phyloP scores from a whole-genome alignment of 2,888 invertebrate species.

The Drosophila algonquin region DNA sequence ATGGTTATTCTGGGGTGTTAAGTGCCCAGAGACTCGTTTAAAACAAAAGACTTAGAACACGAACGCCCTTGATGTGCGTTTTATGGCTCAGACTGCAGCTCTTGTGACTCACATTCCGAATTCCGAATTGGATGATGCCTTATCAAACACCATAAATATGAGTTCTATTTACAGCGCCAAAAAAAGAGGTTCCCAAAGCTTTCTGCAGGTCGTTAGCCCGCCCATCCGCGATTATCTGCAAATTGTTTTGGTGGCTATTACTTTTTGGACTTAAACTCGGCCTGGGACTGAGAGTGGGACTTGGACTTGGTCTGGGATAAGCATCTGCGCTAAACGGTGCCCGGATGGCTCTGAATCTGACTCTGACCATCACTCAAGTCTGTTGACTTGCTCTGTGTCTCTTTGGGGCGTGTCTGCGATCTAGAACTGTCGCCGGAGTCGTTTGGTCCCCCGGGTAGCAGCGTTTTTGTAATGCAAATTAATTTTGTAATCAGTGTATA shows the following conservation, averaged over 20 bases:
- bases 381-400: constrained; percentile 54
- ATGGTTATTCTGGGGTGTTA: constrained; percentile 55
- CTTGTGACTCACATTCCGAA: constrained; percentile 37
- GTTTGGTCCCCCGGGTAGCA: constrained; percentile 39
- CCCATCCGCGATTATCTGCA: constrained; percentile 52
- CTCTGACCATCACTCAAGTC: constrained; percentile 60
- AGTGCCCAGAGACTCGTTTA: constrained; percentile 30
- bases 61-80: constrained; percentile 54
- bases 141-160: constrained; percentile 36
- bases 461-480: constrained; percentile 68
- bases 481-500: constrained; percentile 64
- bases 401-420: constrained; percentile 57
- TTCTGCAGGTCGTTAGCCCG: constrained; percentile 66
- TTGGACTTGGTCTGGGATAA: constrained; percentile 38
- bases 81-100: constrained; percentile 24
- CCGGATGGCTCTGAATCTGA: background rate
- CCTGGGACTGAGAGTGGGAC: constrained; percentile 16
- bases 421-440: constrained; percentile 58
- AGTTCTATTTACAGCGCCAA: constrained; percentile 31
- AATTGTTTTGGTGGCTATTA: constrained; percentile 37
- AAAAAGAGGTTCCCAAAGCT: constrained; percentile 39
- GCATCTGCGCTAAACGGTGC: constrained; percentile 55
- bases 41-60: constrained; percentile 77
- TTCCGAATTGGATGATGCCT: constrained; percentile 14
- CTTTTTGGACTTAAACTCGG: constrained; percentile 4